These are phyloP conservation scores for Malurus cyaneus DNA, from an alignment of 2,113 vertebrate genomes.

Conservation along the genomic window DNA sequence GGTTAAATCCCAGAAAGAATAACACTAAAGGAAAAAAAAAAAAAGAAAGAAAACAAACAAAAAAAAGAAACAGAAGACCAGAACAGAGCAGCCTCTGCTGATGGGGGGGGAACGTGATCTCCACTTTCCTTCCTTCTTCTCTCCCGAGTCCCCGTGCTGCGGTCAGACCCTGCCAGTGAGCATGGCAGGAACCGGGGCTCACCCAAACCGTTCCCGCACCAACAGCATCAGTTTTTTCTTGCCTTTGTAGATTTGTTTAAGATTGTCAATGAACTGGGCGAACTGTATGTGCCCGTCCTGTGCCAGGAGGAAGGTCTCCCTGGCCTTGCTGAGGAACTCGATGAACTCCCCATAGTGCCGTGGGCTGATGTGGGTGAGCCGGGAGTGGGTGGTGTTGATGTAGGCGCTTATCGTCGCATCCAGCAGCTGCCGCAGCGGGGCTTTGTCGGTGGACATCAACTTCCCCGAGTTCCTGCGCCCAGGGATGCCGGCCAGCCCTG, in stretches of 20 bases:
- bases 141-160: conserved; percentile 57
- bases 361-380: conserved; percentile 97
- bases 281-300: conserved; percentile 98
- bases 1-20: conserved; percentile 47
- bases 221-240: conserved; percentile 99
- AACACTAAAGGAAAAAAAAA: background rate
- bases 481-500: conserved; percentile 92
- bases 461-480: conserved; percentile 96
- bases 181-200: conserved; percentile 60
- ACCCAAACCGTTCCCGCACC: conserved; percentile 95
- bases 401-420: conserved; percentile 97
- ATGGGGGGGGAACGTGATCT: conserved; percentile 37
- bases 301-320: conserved; percentile 93
- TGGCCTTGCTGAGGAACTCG: conserved; percentile 96
- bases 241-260: conserved; percentile 99
- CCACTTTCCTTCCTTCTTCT: conserved; percentile 69
- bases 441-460: conserved; percentile 98
- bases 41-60: background rate
- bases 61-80: conserved; percentile 44
- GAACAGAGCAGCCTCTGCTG: conserved; percentile 58
- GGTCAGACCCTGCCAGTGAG: conserved; percentile 53
- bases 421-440: conserved; percentile 92
- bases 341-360: conserved; percentile 98
- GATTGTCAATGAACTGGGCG: conserved; percentile 98
- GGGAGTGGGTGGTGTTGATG: conserved; percentile 98